A percentile compares a stretch with the other conserved stretches of the same genome.
Evolutionary conservation across 1,140 invertebrate genomes (phyloP).

Genomic region (Scaptomyza montana): DNA sequence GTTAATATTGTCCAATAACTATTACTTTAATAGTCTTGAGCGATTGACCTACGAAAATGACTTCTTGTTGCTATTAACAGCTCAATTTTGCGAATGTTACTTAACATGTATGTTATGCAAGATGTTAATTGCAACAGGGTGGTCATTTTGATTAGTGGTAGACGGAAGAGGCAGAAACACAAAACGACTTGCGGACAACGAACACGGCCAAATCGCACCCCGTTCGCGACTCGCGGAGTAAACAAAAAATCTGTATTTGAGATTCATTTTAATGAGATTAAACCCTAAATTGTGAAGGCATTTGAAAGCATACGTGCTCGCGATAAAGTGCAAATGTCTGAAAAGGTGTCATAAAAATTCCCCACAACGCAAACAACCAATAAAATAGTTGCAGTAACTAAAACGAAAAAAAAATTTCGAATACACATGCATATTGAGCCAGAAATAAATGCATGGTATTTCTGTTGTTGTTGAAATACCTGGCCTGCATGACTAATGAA

Average conservation of each 20-base stretch:
- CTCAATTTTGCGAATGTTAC: neutral
- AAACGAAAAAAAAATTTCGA: constrained; percentile 33
- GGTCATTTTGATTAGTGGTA: constrained; percentile 6
- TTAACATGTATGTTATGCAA: constrained; percentile 25
- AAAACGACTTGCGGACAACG: constrained; percentile 38
- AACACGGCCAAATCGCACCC: constrained; percentile 36
- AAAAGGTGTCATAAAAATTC: constrained; percentile 24
- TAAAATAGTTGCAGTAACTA: constrained; percentile 28
- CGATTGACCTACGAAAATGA: neutral
- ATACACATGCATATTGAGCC: constrained; percentile 23
- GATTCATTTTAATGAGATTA: constrained; percentile 54
- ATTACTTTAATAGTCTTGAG: too few relatives aligned
- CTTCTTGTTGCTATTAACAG: constrained; percentile 8
- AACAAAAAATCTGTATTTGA: constrained; percentile 50
- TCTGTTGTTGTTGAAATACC: constrained; percentile 34
- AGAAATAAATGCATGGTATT: constrained; percentile 46
- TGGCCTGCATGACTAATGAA: constrained; percentile 71
- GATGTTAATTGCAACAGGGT: constrained; percentile 31
- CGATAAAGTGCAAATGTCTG: constrained; percentile 27
- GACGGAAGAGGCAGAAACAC: constrained; percentile 33
- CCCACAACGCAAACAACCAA: constrained; percentile 20
- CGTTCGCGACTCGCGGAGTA: constrained; percentile 41
- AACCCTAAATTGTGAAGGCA: constrained; percentile 30
- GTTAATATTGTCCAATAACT: too few relatives aligned
- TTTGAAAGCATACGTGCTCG: constrained; percentile 21